Conservation (phyloP, 2,797 vertebrate genomes). For the Setipinna tenuifilis region DNA sequence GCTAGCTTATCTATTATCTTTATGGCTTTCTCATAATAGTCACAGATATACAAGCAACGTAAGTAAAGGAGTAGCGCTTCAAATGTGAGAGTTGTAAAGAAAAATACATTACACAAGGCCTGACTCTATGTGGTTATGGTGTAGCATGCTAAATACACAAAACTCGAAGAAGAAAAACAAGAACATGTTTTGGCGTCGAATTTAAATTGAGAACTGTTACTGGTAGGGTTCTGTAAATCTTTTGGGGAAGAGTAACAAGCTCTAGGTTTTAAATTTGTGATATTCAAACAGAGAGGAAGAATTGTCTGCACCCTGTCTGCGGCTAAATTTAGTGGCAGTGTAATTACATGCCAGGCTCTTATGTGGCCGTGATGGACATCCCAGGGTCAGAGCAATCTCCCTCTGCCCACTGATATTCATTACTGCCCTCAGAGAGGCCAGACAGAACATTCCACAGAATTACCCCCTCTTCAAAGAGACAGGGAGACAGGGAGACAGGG, state of each 20-base stretch:
- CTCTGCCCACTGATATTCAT: constrained; percentile 63
- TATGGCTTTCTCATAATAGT: no score
- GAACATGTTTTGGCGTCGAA: background rate
- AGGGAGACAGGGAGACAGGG: constrained; percentile 17
- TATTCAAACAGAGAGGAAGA: constrained; percentile 56
- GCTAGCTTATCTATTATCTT: no score
- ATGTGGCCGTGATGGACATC: constrained; percentile 60
- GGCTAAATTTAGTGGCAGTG: constrained; percentile 66
- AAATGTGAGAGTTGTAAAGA: background rate
- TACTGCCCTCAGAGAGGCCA: constrained; percentile 57
- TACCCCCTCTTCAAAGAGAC: constrained; percentile 46
- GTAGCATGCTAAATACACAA: background rate
- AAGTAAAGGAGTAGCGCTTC: no score
- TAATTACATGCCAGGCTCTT: constrained; percentile 66
- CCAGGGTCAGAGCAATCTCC: constrained; percentile 67
- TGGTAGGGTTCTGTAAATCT: background rate
- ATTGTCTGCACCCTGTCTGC: constrained; percentile 45
- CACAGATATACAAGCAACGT: no score
- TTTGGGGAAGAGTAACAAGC: background rate
- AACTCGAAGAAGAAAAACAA: background rate
- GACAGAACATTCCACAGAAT: constrained; percentile 61
- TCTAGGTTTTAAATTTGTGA: constrained; percentile 25
- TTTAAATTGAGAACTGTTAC: background rate
- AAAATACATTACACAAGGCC: background rate
- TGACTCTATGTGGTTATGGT: background rate